phyloP scores from a whole-genome alignment of 2,888 invertebrate genomes.

The Capitulum mitella region DNA sequence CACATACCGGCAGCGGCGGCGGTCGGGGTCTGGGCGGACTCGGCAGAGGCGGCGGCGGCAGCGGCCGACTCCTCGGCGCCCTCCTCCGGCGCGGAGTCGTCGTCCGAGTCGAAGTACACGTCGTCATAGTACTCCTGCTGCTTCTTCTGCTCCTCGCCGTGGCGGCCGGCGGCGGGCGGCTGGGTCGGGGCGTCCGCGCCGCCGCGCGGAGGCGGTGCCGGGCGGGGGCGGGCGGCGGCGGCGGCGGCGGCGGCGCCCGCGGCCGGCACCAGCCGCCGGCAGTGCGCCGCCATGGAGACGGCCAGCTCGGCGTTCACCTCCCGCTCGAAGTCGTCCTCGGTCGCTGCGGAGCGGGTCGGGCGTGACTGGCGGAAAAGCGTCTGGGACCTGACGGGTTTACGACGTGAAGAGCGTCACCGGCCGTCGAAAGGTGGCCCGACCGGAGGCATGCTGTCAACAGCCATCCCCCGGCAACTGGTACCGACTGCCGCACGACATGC shows the following conservation, averaged over 20 bases:
- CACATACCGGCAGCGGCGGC: not conserved
- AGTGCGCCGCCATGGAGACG: conserved; percentile 22
- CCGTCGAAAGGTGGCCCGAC: too few species aligned
- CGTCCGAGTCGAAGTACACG: conserved; percentile 40
- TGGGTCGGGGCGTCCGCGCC: not conserved
- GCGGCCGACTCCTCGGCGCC: too few species aligned
- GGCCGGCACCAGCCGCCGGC: not conserved
- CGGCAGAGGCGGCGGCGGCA: not conserved
- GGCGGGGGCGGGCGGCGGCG: too few species aligned
- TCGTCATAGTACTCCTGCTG: conserved; percentile 36
- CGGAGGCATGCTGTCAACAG: too few species aligned
- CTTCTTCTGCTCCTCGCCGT: not conserved
- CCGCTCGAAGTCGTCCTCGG: conserved; percentile 39
- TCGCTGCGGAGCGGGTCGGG: too few species aligned
- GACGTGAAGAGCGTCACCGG: too few species aligned
- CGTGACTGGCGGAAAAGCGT: not conserved
- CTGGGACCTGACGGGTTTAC: not conserved
- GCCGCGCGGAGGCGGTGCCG: too few species aligned
- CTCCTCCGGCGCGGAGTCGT: conserved; percentile 36
- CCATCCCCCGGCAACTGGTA: too few species aligned
- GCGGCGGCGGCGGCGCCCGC: not conserved
- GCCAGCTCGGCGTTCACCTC: conserved; percentile 41
- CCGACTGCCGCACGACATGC: too few species aligned
- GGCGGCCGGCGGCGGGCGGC: not conserved
- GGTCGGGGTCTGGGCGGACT: not conserved